A percentile compares a stretch with the other conserved stretches of the same genome.
Evolutionary conservation across 2,797 vertebrate species (phyloP).

Genomic region (Falco berigora): DNA sequence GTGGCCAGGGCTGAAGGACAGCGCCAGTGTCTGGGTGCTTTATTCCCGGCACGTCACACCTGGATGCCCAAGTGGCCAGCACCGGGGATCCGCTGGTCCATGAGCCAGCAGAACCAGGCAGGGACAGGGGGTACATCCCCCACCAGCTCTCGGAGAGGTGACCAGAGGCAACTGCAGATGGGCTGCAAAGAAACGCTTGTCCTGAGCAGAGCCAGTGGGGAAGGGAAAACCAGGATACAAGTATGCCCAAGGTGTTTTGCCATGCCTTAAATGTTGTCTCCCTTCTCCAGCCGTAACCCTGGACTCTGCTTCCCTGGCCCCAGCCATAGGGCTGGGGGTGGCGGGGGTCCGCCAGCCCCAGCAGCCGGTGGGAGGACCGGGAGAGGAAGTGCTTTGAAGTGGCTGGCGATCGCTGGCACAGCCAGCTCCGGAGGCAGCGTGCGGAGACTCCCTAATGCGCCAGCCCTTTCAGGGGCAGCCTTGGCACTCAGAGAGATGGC

Average conservation of each 20-base stretch:
- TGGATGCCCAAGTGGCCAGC: not conserved
- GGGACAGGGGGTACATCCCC: not conserved
- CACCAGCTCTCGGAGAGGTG: not conserved
- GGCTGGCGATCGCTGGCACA: conserved; percentile 38
- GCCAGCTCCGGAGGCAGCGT: conserved; percentile 40
- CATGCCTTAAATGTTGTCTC: not conserved
- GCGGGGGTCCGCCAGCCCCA: not conserved
- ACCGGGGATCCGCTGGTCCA: not conserved
- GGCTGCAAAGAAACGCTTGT: not conserved
- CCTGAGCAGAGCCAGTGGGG: fast-evolving
- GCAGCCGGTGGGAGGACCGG: conserved; percentile 11
- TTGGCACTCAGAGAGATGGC: conserved; percentile 38
- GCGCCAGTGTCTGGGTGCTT: not conserved
- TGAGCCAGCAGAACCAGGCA: not conserved
- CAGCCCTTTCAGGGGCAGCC: conserved; percentile 46
- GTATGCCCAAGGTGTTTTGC: not conserved
- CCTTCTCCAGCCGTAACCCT: not conserved
- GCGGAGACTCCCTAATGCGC: conserved; percentile 22
- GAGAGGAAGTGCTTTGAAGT: conserved; percentile 61
- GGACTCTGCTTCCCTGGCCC: not conserved
- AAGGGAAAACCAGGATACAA: not conserved
- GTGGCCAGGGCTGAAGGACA: not conserved
- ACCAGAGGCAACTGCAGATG: not conserved
- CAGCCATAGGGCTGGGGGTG: not conserved
- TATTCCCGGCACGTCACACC: not conserved